Conservation (phyloP, 2,888 invertebrate species). For the Caenorhabditis imperialis region DNA sequence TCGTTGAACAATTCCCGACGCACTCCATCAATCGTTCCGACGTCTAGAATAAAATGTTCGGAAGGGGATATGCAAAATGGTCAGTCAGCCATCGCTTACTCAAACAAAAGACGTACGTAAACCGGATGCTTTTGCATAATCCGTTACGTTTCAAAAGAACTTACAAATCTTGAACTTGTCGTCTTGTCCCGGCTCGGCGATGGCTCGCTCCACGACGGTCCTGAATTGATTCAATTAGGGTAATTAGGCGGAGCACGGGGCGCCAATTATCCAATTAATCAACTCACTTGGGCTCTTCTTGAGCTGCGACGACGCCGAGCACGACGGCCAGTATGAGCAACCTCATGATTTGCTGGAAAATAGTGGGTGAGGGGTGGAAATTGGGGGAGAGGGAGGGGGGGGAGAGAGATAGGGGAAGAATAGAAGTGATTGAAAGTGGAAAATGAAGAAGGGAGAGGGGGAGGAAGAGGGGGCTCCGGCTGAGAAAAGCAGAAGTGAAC, state of each 20-base stretch:
- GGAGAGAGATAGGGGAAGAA: conserved; percentile 8
- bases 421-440: too few species aligned
- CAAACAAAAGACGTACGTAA: conserved; percentile 12
- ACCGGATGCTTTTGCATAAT: too few species aligned
- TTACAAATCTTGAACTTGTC: conserved; percentile 63
- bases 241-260: too few species aligned
- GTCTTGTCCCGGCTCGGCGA: conserved; percentile 40
- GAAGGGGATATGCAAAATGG: too few species aligned
- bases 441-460: too few species aligned
- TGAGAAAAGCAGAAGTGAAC: too few species aligned
- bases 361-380: background rate
- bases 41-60: too few species aligned
- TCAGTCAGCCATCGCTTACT: conserved; percentile 22
- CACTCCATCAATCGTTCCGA: conserved; percentile 70
- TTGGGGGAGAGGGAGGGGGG: background rate
- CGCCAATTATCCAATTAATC: background rate
- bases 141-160: too few species aligned
- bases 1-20: conserved; percentile 68
- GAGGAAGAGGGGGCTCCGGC: too few species aligned
- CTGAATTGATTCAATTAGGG: conserved; percentile 6
- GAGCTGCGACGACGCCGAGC: conserved; percentile 20
- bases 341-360: conserved; percentile 42
- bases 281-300: conserved; percentile 38
- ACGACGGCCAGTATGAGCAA: conserved; percentile 41
- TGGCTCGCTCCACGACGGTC: conserved; percentile 37